Evolutionary conservation across 2,888 invertebrate species (phyloP).

Genomic region (Ypsolopha sequella): DNA sequence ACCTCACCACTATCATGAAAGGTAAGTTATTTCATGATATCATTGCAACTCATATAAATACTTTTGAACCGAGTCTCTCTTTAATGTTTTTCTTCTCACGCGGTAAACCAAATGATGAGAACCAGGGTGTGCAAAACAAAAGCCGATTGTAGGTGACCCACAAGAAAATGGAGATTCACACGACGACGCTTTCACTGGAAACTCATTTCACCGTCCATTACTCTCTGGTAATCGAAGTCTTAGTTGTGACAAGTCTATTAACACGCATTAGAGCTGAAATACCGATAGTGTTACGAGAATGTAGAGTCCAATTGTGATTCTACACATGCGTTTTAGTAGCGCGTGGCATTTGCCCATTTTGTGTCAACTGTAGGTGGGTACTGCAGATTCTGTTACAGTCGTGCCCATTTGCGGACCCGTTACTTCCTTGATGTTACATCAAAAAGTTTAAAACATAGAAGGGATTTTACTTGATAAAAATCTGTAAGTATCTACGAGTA

Average conservation of each 20-base stretch:
- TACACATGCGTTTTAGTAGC: constrained; percentile 12
- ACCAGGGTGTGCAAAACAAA: too few species aligned
- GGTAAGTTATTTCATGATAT: too few species aligned
- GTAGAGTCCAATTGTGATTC: constrained; percentile 18
- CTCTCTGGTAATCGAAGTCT: background rate
- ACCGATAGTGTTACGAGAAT: constrained; percentile 3
- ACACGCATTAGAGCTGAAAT: background rate
- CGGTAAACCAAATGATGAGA: too few species aligned
- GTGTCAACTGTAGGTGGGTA: background rate
- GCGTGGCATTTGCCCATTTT: constrained; percentile 14
- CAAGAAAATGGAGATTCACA: background rate
- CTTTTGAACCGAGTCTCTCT: too few species aligned
- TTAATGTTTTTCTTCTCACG: too few species aligned
- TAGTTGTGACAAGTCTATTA: background rate
- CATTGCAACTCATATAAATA: too few species aligned
- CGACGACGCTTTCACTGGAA: background rate
- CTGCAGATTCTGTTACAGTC: background rate
- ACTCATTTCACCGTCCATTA: background rate
- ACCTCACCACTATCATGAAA: too few species aligned
- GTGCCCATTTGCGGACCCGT: too few species aligned
- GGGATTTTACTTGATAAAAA: too few species aligned
- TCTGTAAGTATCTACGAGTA: too few species aligned
- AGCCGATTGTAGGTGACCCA: background rate
- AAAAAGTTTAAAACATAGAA: too few species aligned
- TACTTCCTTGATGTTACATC: too few species aligned